These are phyloP conservation scores for Agrotis segetum DNA, from an alignment of 2,888 invertebrate species.

Conservation along the genomic window DNA sequence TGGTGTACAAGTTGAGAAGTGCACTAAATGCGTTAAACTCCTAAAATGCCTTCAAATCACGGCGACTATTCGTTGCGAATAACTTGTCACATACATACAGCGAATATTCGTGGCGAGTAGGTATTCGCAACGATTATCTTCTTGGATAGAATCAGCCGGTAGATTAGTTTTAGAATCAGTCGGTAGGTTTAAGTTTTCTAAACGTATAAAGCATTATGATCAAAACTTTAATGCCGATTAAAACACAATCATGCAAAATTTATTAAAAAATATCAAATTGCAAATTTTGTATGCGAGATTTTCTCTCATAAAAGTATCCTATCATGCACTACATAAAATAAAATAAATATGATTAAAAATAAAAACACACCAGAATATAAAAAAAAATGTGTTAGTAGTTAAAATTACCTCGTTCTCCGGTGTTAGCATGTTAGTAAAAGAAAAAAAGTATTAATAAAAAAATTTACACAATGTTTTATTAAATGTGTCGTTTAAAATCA, in stretches of 20 bases:
- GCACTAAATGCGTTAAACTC: too few relatives aligned
- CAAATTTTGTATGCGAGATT: not conserved
- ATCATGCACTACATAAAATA: constrained; percentile 1
- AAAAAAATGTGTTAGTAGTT: not conserved
- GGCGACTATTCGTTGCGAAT: too few relatives aligned
- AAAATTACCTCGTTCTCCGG: constrained; percentile 1
- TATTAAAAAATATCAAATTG: not conserved
- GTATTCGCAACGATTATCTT: too few relatives aligned
- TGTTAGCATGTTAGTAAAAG: constrained; percentile 5
- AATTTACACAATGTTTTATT: not conserved
- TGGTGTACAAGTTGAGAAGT: too few relatives aligned
- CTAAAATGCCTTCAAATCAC: too few relatives aligned
- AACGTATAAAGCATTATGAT: not conserved
- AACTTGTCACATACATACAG: too few relatives aligned
- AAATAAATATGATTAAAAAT: not conserved
- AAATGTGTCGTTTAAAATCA: not conserved
- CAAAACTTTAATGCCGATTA: too few relatives aligned
- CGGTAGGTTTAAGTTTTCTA: not conserved
- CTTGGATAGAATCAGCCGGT: not conserved
- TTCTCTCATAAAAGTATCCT: not conserved
- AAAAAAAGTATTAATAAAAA: not conserved
- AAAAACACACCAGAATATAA: not conserved
- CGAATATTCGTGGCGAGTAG: too few relatives aligned
- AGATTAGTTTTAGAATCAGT: not conserved
- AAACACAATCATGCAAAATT: not conserved